A percentile compares a stretch with the other conserved stretches of the same genome.
Evolutionary conservation across 2,113 vertebrate genomes (phyloP).

Genomic region (Penelope pileata): DNA sequence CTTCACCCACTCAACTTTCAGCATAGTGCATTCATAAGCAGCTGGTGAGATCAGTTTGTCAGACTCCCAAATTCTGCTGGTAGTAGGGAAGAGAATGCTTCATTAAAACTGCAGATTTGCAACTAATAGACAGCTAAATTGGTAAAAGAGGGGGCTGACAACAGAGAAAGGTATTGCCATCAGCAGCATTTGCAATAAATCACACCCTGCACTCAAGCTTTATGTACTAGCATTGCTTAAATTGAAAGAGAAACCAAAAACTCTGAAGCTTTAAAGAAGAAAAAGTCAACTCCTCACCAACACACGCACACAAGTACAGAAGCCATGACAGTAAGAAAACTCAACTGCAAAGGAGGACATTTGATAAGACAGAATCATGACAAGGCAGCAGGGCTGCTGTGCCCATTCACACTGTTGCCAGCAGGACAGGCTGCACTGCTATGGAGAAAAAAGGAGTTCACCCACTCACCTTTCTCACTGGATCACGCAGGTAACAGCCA

Average conservation of each 20-base stretch:
- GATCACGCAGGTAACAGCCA: constrained; percentile 92
- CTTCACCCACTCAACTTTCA: background rate
- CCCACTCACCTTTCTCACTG: constrained; percentile 91
- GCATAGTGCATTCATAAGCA: background rate
- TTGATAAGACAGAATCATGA: background rate
- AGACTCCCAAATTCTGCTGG: background rate
- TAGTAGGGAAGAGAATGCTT: background rate
- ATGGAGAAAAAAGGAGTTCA: background rate
- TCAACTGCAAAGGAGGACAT: background rate
- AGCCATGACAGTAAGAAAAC: background rate
- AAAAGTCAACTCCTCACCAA: background rate
- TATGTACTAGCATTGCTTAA: background rate
- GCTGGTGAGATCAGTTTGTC: background rate
- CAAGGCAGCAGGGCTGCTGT: background rate
- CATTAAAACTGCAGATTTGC: background rate
- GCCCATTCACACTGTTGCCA: background rate
- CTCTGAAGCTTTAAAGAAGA: background rate
- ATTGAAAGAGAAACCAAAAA: background rate
- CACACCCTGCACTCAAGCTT: background rate
- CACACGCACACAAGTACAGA: background rate
- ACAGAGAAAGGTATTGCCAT: background rate
- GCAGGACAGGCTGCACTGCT: background rate
- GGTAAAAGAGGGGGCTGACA: background rate
- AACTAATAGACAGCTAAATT: background rate
- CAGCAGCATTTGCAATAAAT: background rate